Percentiles rank a stretch among this genome's conserved stretches.
Conservation (phyloP, 2,113 vertebrate species). For the Poeciliopsis turrubarensis region DNA sequence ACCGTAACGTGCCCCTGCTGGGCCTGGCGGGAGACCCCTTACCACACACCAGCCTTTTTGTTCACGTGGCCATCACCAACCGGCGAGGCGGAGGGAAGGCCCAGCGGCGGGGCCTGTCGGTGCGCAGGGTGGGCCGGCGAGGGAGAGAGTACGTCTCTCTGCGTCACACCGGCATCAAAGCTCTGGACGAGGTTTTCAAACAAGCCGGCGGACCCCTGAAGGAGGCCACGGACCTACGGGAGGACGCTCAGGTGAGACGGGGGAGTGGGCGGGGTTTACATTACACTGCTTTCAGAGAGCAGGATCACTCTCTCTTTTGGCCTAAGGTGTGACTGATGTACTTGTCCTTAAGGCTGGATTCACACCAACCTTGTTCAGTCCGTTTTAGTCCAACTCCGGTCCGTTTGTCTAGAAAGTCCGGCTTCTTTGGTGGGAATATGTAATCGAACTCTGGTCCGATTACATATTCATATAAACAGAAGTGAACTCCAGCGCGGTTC, state of each 20-base stretch:
- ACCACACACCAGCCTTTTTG: conserved; percentile 91
- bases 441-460: too few relatives aligned
- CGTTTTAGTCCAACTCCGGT: too few relatives aligned
- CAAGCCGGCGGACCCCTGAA: conserved; percentile 84
- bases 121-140: conserved; percentile 88
- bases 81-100: conserved; percentile 92
- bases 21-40: conserved; percentile 90
- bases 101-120: conserved; percentile 91
- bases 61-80: conserved; percentile 94
- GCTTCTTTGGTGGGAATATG: too few relatives aligned
- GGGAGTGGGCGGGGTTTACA: neutral
- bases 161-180: conserved; percentile 88
- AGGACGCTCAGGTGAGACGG: conserved; percentile 89
- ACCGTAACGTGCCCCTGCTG: conserved; percentile 91
- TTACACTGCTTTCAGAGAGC: neutral
- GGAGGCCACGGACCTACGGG: conserved; percentile 93
- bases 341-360: neutral
- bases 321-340: neutral
- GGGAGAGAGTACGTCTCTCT: conserved; percentile 91
- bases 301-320: neutral
- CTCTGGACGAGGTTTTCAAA: conserved; percentile 92
- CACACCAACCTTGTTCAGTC: too few relatives aligned
- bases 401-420: too few relatives aligned
- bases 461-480: too few relatives aligned
- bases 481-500: too few relatives aligned